Evolutionary conservation across 2,113 vertebrate species (phyloP).

Genomic region (Lampris megalopsis): DNA sequence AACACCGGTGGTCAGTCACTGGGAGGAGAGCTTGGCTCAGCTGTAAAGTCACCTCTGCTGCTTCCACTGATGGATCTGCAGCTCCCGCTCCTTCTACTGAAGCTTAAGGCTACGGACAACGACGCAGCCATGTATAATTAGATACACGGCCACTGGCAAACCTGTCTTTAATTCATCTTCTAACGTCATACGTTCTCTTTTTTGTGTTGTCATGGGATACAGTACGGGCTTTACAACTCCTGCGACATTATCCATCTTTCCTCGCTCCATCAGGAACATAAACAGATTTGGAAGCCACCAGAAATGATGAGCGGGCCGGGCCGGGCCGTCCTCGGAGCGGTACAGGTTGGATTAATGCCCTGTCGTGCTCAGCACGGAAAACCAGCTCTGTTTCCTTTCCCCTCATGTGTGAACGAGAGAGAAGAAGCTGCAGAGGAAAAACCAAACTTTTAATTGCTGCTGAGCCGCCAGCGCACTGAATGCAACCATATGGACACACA

Average conservation of each 20-base stretch:
- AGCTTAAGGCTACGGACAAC: constrained; percentile 47
- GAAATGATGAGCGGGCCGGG: constrained; percentile 66
- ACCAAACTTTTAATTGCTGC: constrained; percentile 33
- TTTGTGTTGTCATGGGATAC: constrained; percentile 32
- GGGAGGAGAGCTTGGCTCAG: constrained; percentile 39
- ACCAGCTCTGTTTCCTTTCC: constrained; percentile 55
- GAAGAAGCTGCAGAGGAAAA: neutral
- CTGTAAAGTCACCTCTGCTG: constrained; percentile 49
- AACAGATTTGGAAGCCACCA: constrained; percentile 67
- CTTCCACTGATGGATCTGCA: constrained; percentile 64
- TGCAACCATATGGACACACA: constrained; percentile 4
- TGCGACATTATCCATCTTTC: constrained; percentile 69
- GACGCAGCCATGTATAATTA: constrained; percentile 73
- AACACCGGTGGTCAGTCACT: constrained; percentile 46
- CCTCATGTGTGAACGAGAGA: constrained; percentile 50
- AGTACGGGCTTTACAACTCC: constrained; percentile 25
- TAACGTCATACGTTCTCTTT: constrained; percentile 42
- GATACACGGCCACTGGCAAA: constrained; percentile 63
- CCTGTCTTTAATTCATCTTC: constrained; percentile 65
- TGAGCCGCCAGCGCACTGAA: constrained; percentile 34
- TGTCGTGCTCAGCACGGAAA: constrained; percentile 60
- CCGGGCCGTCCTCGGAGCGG: constrained; percentile 61
- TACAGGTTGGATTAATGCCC: constrained; percentile 71
- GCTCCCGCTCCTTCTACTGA: constrained; percentile 48
- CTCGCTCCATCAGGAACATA: constrained; percentile 60